These are phyloP conservation scores for Andrena trimmerana DNA, from an alignment of 2,888 invertebrate species.

Conservation along the genomic window DNA sequence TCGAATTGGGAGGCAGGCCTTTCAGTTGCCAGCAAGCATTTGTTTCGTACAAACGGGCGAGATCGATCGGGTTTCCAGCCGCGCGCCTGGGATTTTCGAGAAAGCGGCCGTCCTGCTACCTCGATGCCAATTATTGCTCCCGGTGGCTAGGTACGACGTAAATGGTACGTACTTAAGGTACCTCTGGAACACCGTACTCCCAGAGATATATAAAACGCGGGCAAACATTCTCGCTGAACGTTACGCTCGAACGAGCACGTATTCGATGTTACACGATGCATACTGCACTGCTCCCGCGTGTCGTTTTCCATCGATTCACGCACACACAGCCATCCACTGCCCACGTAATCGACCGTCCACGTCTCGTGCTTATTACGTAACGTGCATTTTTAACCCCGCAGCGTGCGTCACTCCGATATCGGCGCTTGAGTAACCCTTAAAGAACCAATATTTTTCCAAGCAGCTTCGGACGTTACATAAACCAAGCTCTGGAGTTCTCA, in stretches of 20 bases:
- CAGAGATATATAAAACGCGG: background rate
- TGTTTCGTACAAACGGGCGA: background rate
- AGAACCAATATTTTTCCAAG: background rate
- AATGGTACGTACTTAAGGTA: constrained; percentile 42
- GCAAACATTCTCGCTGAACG: constrained; percentile 51
- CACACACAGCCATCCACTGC: constrained; percentile 64
- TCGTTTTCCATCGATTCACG: constrained; percentile 68
- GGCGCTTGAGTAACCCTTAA: background rate
- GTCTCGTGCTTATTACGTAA: constrained; percentile 76
- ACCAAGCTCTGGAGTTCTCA: background rate
- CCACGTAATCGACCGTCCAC: constrained; percentile 76
- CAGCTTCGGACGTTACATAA: background rate
- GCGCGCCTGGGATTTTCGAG: constrained; percentile 31
- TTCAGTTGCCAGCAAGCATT: background rate
- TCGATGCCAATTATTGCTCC: constrained; percentile 48
- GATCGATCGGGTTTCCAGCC: background rate
- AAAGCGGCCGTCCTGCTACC: constrained; percentile 36
- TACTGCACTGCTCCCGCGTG: constrained; percentile 63
- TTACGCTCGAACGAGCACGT: constrained; percentile 54
- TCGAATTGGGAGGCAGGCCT: background rate
- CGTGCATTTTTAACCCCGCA: constrained; percentile 32
- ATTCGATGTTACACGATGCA: constrained; percentile 58
- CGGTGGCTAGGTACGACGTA: constrained; percentile 22
- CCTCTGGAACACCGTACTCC: constrained; percentile 13
- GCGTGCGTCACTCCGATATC: constrained; percentile 25